Base-by-base conservation (phyloP, 2,797 vertebrate species). In the Sebastes jordani region DNA sequence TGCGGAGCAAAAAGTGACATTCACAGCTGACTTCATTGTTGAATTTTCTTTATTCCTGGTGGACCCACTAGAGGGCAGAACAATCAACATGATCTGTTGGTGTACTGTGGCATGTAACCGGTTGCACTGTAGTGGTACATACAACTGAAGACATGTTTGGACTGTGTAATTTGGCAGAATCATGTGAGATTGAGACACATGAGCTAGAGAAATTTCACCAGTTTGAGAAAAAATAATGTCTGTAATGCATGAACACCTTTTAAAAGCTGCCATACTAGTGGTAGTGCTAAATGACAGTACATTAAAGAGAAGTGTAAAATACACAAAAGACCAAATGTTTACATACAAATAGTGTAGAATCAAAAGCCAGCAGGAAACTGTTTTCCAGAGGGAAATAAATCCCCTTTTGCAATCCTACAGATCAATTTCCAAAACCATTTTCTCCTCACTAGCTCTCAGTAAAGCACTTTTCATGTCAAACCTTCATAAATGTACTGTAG, bases 11-110 rank as follows among this genome's bases (percentile, higher is more conserved):
- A 20, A 20, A 25, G 4, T 4, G 32, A 2, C 23, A 5, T 18
- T 63, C 13, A 27, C 4, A 0, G 23, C 16, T n/a, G 18, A 4
- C 4, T 16, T 30, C 4, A 18, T 54, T 74, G 49, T 10, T 10
- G 3, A 29, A 1, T 38, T 14, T 27, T 27, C 13, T 11, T 80
- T 11, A 67, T 59, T 6, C 18, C 27, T 22, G 30, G 7, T 73
- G 32, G 1, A 13, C 10, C 89, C 95, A 95, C 76, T 71, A 87
- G 93, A 83, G 88, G 93, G 92, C 93, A 91, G 87, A 22, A 34
- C n/a, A 88, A 71, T 9, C 70, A 64, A 11, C 36, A 4, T 29
- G 56, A 62, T 71, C 11, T 32, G 23, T 22, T 0, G 0, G 7
- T 25, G 22, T 18, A 5, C 30, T 32, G 34, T 54, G 56, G 23